Conservation (phyloP, 2,888 invertebrate species). For the Aricia artaxerxes region DNA sequence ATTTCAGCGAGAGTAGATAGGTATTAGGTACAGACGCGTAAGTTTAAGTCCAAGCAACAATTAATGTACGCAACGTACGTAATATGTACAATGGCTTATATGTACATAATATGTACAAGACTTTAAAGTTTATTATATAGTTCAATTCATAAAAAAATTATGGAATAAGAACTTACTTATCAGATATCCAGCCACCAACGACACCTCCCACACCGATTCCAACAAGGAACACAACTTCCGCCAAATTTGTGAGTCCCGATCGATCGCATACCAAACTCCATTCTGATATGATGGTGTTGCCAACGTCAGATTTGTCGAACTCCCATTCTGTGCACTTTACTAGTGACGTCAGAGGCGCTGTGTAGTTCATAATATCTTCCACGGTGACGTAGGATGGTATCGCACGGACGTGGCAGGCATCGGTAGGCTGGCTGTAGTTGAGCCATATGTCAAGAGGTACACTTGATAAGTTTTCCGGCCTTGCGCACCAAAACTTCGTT, state of each 20-base stretch:
- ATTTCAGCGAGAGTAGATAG: no score
- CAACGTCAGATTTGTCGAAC: constrained; percentile 78
- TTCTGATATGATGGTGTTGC: constrained; percentile 86
- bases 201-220: constrained; percentile 90
- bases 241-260: constrained; percentile 84
- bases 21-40: no score
- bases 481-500: constrained; percentile 85
- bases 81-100: no score
- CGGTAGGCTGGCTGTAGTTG: constrained; percentile 83
- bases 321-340: constrained; percentile 82
- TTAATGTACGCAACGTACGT: no score
- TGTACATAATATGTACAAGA: no score
- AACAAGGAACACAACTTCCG: constrained; percentile 88
- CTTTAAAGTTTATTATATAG: no score
- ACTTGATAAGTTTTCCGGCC: constrained; percentile 78
- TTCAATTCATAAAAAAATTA: background rate
- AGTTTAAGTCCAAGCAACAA: no score
- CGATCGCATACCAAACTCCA: constrained; percentile 89
- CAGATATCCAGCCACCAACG: constrained; percentile 89
- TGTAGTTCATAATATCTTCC: constrained; percentile 62
- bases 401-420: constrained; percentile 80
- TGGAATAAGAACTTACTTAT: constrained; percentile 71
- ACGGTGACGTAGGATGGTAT: constrained; percentile 61
- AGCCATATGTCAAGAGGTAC: constrained; percentile 82
- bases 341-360: constrained; percentile 65